A percentile compares a stretch with the other conserved stretches of the same genome.
These are phyloP conservation scores for Chunga burmeisteri DNA, from an alignment of 2,113 vertebrate species.

Conservation along the genomic window DNA sequence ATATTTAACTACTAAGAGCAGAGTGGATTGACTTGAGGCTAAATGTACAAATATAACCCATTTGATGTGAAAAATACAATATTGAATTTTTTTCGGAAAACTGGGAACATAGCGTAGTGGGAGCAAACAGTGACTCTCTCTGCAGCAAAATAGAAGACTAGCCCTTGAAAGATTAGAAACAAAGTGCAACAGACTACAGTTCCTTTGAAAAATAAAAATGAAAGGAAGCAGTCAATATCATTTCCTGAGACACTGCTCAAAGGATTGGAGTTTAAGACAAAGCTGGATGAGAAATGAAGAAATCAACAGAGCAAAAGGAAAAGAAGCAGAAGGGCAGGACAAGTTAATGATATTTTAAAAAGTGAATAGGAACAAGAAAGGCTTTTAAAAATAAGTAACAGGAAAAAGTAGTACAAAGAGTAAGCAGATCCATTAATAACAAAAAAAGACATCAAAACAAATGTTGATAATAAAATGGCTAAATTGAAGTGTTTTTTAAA, in stretches of 20 bases:
- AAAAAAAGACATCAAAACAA: neutral
- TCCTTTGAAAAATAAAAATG: constrained; percentile 43
- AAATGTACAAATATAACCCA: neutral
- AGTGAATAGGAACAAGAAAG: neutral
- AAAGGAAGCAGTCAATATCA: constrained; percentile 14
- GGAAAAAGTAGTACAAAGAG: neutral
- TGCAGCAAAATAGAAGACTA: neutral
- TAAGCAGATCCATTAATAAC: neutral
- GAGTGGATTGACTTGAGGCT: neutral
- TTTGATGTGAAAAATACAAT: neutral
- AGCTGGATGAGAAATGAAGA: constrained; percentile 11
- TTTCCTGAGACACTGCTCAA: constrained; percentile 11
- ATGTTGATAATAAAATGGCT: neutral
- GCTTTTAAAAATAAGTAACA: neutral
- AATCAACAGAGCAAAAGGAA: constrained; percentile 17
- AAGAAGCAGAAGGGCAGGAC: neutral
- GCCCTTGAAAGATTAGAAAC: neutral
- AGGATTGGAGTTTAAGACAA: constrained; percentile 21
- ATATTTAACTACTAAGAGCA: neutral
- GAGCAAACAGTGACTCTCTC: neutral
- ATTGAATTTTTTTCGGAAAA: neutral
- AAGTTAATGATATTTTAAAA: neutral
- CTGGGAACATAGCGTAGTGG: neutral
- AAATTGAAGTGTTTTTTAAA: neutral
- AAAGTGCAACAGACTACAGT: neutral